Conservation (phyloP, 2,113 vertebrate species). For the Lepidothrix coronata region DNA sequence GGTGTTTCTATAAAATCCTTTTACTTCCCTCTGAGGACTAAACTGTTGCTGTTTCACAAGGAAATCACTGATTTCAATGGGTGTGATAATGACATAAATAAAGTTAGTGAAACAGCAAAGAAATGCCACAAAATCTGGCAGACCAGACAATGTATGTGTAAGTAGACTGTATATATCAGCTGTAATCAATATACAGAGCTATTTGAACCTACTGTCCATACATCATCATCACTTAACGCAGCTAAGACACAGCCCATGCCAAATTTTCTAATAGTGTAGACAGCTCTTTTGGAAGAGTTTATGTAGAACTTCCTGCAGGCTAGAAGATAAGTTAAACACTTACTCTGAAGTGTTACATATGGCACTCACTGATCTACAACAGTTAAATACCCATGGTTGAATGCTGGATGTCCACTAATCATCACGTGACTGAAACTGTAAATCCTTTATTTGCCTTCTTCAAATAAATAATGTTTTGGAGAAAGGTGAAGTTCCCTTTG, state of each 20-base stretch:
- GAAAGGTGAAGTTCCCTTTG: background rate
- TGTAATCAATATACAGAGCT: background rate
- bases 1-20: background rate
- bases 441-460: background rate
- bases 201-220: background rate
- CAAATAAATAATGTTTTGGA: background rate
- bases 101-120: background rate
- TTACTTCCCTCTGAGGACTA: background rate
- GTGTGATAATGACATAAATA: background rate
- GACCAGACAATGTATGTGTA: background rate
- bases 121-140: background rate
- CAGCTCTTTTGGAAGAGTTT: background rate
- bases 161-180: background rate
- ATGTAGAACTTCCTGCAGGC: background rate
- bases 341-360: background rate
- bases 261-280: background rate
- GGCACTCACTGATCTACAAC: background rate
- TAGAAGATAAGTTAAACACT: background rate
- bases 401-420: background rate
- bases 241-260: background rate
- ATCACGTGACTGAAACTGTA: rapidly evolving
- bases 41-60: background rate
- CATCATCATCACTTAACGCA: background rate
- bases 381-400: background rate
- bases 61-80: background rate